Evolutionary conservation across 2,888 invertebrate genomes (phyloP).

Genomic region (Petrophora chlorosata): DNA sequence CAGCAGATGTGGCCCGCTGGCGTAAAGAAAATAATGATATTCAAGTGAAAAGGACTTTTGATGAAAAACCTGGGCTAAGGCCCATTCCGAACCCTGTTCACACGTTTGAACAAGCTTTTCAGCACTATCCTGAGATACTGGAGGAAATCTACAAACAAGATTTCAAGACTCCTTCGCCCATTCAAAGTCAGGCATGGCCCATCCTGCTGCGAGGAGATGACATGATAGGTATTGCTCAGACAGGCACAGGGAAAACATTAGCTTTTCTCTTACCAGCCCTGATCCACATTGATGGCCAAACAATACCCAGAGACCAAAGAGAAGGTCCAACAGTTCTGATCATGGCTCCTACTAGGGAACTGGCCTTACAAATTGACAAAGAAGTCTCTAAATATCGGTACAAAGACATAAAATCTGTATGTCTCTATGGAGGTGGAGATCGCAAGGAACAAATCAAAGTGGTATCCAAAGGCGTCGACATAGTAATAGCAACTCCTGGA

Average conservation of each 20-base stretch:
- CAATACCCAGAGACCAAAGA: constrained; percentile 87
- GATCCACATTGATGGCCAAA: constrained; percentile 95
- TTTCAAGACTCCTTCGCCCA: constrained; percentile 93
- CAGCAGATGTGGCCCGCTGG: constrained; percentile 85
- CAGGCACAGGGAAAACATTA: constrained; percentile 97
- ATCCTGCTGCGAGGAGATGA: constrained; percentile 95
- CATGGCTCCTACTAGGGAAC: constrained; percentile 96
- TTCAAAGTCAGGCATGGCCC: constrained; percentile 98
- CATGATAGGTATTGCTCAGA: constrained; percentile 98
- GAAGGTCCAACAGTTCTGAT: constrained; percentile 94
- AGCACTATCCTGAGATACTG: constrained; percentile 92
- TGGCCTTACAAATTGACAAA: constrained; percentile 96
- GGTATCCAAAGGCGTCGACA: constrained; percentile 93
- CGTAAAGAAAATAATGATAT: constrained; percentile 88
- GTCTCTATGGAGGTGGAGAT: constrained; percentile 96
- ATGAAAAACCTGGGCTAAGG: constrained; percentile 67
- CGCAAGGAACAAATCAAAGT: constrained; percentile 90
- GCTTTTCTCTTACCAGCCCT: constrained; percentile 96
- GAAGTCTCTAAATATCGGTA: constrained; percentile 96
- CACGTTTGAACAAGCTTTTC: constrained; percentile 93
- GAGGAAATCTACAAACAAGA: constrained; percentile 91
- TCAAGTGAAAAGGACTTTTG: constrained; percentile 87
- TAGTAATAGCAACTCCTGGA: constrained; percentile 97
- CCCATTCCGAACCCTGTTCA: constrained; percentile 90
- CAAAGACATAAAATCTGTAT: constrained; percentile 93